Conservation (phyloP, 2,113 vertebrate genomes). For the Budorcas taxicolor region DNA sequence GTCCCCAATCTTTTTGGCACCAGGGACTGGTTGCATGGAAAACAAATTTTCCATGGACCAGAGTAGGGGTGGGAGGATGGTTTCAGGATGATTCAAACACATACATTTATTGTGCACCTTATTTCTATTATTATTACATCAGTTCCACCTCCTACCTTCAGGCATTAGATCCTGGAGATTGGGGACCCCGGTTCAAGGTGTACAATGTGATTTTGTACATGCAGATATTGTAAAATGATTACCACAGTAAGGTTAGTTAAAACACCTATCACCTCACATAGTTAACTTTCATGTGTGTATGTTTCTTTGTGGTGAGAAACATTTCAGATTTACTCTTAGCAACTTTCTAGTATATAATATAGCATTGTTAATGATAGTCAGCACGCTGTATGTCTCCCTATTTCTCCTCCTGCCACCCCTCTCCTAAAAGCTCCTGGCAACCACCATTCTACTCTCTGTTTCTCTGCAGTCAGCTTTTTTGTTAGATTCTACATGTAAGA, state of each 20-base stretch:
- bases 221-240: not conserved
- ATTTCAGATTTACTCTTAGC: not conserved
- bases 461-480: not conserved
- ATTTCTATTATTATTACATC: not conserved
- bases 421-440: not conserved
- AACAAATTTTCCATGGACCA: not conserved
- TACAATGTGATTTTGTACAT: not conserved
- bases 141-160: not conserved
- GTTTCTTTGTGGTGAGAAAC: not conserved
- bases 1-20: not conserved
- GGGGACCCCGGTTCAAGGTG: not conserved
- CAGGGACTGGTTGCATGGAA: too few species aligned
- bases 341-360: not conserved
- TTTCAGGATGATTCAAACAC: not conserved
- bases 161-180: not conserved
- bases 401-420: not conserved
- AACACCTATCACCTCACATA: not conserved
- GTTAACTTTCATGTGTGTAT: not conserved
- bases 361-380: not conserved
- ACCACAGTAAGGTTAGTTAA: not conserved
- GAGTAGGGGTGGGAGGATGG: not conserved
- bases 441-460: not conserved
- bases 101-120: not conserved
- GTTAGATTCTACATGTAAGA: not conserved
- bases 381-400: not conserved